phyloP scores from a whole-genome alignment of 1,140 invertebrate genomes.

The Amyelois transitella region DNA sequence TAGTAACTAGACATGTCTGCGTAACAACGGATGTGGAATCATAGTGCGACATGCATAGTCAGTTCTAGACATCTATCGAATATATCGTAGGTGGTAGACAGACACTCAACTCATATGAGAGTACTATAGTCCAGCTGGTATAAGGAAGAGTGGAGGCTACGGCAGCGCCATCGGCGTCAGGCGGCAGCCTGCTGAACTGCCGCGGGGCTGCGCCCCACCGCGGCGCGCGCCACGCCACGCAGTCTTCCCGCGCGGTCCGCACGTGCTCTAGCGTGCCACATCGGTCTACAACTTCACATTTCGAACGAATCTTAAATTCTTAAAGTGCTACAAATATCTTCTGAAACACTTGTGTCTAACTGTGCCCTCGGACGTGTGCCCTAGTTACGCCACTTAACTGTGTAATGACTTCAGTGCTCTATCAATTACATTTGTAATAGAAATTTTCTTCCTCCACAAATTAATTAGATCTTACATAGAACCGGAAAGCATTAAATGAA shows the following conservation, averaged over 20 bases:
- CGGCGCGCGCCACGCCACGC: slow-evolving; percentile 61
- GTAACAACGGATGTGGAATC: background rate
- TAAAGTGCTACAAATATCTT: slow-evolving; percentile 29
- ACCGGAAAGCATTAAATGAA: slow-evolving; percentile 54
- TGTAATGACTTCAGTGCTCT: slow-evolving; percentile 46
- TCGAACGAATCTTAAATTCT: slow-evolving; percentile 32
- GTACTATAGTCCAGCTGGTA: background rate
- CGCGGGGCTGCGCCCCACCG: slow-evolving; percentile 41
- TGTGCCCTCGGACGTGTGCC: slow-evolving; percentile 21
- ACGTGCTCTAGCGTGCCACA: slow-evolving; percentile 63
- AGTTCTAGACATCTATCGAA: background rate
- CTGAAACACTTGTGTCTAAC: slow-evolving; percentile 34
- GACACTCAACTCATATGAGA: background rate
- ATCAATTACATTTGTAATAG: slow-evolving; percentile 58
- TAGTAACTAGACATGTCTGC: background rate
- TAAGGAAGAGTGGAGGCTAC: slow-evolving; percentile 8
- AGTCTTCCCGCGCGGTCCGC: slow-evolving; percentile 70
- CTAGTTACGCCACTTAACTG: slow-evolving; percentile 17
- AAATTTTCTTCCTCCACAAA: slow-evolving; percentile 56
- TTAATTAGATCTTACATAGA: slow-evolving; percentile 65
- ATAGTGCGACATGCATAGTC: background rate
- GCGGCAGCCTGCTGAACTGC: slow-evolving; percentile 36
- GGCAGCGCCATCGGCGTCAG: slow-evolving; percentile 42
- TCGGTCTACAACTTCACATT: slow-evolving; percentile 21
- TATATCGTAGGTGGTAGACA: background rate